Evolutionary conservation across 53 echinoderm and acorn worm genomes (phyloP).

Genomic region (Paelopatides confundens): DNA sequence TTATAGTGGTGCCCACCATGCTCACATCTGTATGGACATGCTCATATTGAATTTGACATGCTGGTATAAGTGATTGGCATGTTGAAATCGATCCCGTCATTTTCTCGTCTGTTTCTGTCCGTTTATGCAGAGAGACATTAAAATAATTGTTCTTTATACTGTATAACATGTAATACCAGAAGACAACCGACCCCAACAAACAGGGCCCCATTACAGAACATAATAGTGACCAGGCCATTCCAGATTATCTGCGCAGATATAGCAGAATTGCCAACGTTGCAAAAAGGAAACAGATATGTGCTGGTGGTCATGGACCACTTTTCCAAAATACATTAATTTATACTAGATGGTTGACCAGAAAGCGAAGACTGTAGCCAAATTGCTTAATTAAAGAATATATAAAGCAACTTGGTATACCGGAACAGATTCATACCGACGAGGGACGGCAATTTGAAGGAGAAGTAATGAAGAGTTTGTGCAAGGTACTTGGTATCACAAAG

Average conservation of each 20-base stretch:
- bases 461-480: not conserved
- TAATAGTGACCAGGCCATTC: too few species aligned
- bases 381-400: conserved; percentile 26
- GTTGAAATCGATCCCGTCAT: too few species aligned
- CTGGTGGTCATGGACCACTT: conserved; percentile 45
- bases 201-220: conserved; percentile 41
- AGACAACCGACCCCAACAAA: not conserved
- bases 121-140: conserved; percentile 52
- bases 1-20: too few species aligned
- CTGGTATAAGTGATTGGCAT: too few species aligned
- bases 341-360: conserved; percentile 33
- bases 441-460: conserved; percentile 38
- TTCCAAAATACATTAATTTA: conserved; percentile 62
- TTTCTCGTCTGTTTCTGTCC: conserved; percentile 23
- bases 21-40: too few species aligned
- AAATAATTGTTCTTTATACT: not conserved
- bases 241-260: too few species aligned
- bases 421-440: conserved; percentile 41
- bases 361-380: conserved; percentile 18
- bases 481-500: conserved; percentile 1
- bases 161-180: not conserved
- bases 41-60: too few species aligned
- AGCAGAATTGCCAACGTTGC: too few species aligned
- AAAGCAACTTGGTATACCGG: conserved; percentile 18
- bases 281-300: not conserved